Evolutionary conservation across 2,113 vertebrate genomes (phyloP), one percentile per base, ranked within the genome.

Genomic region (Pheucticus melanocephalus): DNA sequence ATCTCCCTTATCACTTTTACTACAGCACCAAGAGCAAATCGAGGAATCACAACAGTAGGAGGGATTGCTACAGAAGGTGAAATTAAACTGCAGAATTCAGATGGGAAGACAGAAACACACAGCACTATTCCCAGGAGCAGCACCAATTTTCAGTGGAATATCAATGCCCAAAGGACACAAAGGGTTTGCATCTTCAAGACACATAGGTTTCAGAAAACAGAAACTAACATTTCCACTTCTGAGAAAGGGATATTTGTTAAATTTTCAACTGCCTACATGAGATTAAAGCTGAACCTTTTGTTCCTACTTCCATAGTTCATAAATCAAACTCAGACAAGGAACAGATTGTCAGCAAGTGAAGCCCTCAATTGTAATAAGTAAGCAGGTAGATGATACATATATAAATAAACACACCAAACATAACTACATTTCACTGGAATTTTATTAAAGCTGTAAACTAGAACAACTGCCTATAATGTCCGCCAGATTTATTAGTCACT

Each of bases 401-500:
- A 78, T 51, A 81, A 40, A 77, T 9, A 86, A 54, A 60, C 7
- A 70, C 21, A 48, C 19, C 44, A 5, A 87, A 65, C 14, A 30
- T 9, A 82, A 71, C 64, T 72, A n/a, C 7, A n/a, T 65, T 92
- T 86, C 11, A 2, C 54, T 86, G 53, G 31, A 57, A 47, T 96
- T 56, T 61, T 76, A 64, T 93, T 80, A 86, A 83, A 91, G 63
- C 37, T 24, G 60, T 91, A 89, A 95, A 85, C 56, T 79, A 82
- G 64, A 87, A 45, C 56, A 73, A 65, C 33, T 60, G 66, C 45
- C 33, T 60, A 40, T 47, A 81, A 53, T 53, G 51, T 90, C 82
- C 85, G 33, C 11, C 51, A 72, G 91, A 87, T 93, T 80, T 90
- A 92, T 96, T 93, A 72, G 77, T 70, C 69, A 64, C 57, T 71